Evolutionary conservation across 2,113 vertebrate species (phyloP).

Genomic region (Recurvirostra avosetta): DNA sequence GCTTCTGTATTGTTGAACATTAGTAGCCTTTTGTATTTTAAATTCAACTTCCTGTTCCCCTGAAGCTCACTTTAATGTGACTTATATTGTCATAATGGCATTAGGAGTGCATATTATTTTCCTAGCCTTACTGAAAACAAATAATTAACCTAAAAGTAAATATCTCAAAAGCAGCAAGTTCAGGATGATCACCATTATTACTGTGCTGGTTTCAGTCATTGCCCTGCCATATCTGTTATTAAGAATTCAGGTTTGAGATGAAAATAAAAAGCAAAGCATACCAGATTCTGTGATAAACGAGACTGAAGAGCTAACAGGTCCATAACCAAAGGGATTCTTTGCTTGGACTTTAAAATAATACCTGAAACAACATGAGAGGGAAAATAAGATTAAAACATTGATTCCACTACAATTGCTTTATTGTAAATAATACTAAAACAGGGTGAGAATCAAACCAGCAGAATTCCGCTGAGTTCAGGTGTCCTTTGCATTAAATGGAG

Average conservation of each 20-base stretch:
- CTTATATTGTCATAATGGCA: neutral
- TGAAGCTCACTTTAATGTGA: neutral
- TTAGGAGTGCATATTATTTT: neutral
- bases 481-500: neutral
- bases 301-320: slow-evolving; percentile 89
- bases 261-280: slow-evolving; percentile 55
- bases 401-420: neutral
- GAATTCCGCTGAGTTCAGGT: neutral
- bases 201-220: neutral
- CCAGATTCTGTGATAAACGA: slow-evolving; percentile 96
- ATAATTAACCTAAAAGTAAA: neutral
- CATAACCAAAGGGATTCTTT: slow-evolving; percentile 91
- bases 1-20: neutral
- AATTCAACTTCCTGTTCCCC: neutral
- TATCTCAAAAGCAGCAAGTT: neutral
- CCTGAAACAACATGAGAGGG: slow-evolving; percentile 71
- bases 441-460: neutral
- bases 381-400: neutral
- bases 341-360: slow-evolving; percentile 99
- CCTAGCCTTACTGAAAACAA: neutral
- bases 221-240: neutral
- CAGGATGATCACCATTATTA: neutral
- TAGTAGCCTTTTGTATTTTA: neutral
- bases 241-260: neutral
- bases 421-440: neutral